Evolutionary conservation across 2,797 vertebrate species (phyloP), one percentile per base, ranked within the genome.

Genomic region (Premnoplex brunnescens): DNA sequence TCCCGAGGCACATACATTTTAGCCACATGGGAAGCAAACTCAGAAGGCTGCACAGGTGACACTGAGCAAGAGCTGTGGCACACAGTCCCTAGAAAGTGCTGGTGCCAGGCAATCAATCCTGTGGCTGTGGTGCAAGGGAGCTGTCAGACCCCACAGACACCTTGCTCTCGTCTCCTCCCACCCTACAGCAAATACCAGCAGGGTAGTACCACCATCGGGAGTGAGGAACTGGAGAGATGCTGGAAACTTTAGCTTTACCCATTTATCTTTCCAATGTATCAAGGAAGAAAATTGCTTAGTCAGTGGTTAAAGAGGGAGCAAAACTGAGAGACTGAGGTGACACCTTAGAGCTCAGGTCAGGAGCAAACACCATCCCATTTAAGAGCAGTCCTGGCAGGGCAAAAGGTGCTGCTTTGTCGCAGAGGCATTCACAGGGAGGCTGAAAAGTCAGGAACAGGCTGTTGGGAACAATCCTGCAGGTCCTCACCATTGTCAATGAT

Each of bases 71-170:
- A 88, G 87, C 7, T 44, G 73, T 66, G 96, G 83, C 78, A 85
- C 67, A 32, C 74, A 60, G 63, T 52, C 78, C 76, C 81, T 23
- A 67, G 84, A 34, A 93, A 94, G 89, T 48, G 62, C 24, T 30
- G 5, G 52, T 93, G 97, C 96, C 97, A 97, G 94, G 52, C 86
- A 92, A 94, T 93, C 91, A 94, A 12, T 24, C 46, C 46, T 23
- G 46, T 48, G 22, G 22, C 46, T 46, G 46, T 23, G 22, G 46
- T 24, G 14, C 7, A 24, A 26, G 91, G 90, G 86, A 94, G 91
- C 88, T 80, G 59, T 93, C 92, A 94, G 67, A 93, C 64, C 82
- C 82, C 34, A 32, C 88, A 94, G 88, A 93, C 20, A 37, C 0
- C 87, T 72, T 62, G 75, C 68, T 92, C 92, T 89, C 72, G 41